Evolutionary conservation across 2,888 invertebrate species (phyloP).

Genomic region (Acanthosepion esculentum): DNA sequence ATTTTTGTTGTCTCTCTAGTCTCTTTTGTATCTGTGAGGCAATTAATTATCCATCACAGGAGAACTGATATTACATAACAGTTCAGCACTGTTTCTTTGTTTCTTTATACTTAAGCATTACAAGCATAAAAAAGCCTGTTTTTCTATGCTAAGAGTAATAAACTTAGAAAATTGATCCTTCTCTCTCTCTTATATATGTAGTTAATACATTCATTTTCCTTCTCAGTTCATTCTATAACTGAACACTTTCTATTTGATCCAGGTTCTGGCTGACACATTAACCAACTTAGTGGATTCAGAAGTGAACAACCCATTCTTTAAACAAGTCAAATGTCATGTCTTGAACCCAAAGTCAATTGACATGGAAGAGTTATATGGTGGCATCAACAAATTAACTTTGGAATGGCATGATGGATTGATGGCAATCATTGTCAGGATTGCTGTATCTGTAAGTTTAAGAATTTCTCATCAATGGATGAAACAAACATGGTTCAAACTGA

Average conservation of each 20-base stretch:
- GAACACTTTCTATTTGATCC: constrained; percentile 49
- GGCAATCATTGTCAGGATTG: constrained; percentile 80
- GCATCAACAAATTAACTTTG: constrained; percentile 85
- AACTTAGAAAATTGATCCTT: too few species aligned
- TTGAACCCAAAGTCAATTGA: constrained; percentile 90
- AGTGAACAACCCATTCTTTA: constrained; percentile 78
- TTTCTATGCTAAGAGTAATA: too few species aligned
- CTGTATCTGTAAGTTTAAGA: constrained; percentile 77
- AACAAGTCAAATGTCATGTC: constrained; percentile 83
- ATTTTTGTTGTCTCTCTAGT: too few species aligned
- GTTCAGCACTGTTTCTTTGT: too few species aligned
- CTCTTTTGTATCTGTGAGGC: too few species aligned
- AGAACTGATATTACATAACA: too few species aligned
- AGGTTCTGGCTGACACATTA: constrained; percentile 83
- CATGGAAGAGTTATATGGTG: constrained; percentile 89
- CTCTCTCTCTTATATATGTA: too few species aligned
- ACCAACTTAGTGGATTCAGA: constrained; percentile 79
- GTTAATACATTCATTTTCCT: too few species aligned
- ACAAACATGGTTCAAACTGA: background rate
- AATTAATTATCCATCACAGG: too few species aligned
- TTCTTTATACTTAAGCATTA: too few species aligned
- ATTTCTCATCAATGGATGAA: background rate
- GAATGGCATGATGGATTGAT: constrained; percentile 92
- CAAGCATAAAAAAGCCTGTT: too few species aligned
- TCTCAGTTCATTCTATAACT: too few species aligned